Evolutionary conservation across 2,797 vertebrate species (phyloP), one percentile per base, ranked within the genome.

Genomic region (Argya squamiceps): DNA sequence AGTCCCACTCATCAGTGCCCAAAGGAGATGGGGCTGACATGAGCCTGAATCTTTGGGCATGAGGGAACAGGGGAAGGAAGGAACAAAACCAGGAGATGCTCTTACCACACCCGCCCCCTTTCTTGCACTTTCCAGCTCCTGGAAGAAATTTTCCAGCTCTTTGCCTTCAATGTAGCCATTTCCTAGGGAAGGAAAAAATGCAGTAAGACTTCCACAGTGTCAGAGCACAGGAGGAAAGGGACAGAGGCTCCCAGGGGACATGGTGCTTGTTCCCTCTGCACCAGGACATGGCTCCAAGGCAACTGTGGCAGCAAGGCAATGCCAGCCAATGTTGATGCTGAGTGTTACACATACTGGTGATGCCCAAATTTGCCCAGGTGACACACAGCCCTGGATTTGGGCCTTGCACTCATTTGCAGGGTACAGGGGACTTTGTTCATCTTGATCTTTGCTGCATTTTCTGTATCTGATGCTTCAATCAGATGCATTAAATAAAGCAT

Each of bases 121-220:
- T 94, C 99, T 98, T 17, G 99, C 99, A 9, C 94, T 96, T 97
- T 99, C 99, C 98, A 99, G 96, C 97, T 99, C 99, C 96, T 97
- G 98, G 97, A 99, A 99, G 97, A 99, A 99, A 98, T 98, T 99
- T 97, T 99, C 99, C 97, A 99, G 98, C 96, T 99, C 99, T 97
- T 99, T 99, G 37, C 99, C 99, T 98, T 99, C 99, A 15, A 99
- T 99, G 97, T 99, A 99, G 76, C 99, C 99, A 97, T 99, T 99
- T 91, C 99, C 99, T 99, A 94, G 11, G 91, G 96, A 58, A 78
- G 82, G 4, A 95, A 52, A 78, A 88, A 32, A 8, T 6, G 9
- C n/a, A 36, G 0, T 79, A 52, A 60, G 27, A n/a, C 17, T 15
- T 21, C 2, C 19, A 6, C 1, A 5, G 32, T 73, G 50, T 36